phyloP scores from a whole-genome alignment of 2,888 invertebrate genomes.

The Isoperla grammatica region DNA sequence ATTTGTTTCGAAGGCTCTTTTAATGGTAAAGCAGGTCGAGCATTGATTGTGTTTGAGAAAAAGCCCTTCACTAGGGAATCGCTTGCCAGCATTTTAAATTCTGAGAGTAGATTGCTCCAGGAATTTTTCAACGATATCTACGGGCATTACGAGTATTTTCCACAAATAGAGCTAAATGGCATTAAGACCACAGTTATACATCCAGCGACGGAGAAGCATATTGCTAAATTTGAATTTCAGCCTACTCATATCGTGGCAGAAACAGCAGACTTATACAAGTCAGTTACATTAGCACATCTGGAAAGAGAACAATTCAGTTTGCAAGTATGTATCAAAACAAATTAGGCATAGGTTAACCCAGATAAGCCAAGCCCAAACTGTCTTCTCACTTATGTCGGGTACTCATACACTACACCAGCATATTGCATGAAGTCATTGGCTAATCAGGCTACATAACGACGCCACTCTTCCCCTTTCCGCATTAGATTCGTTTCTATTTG shows the following conservation, averaged over 20 bases:
- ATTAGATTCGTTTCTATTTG: too few relatives aligned
- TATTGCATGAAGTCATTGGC: too few relatives aligned
- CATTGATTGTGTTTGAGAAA: constrained; percentile 75
- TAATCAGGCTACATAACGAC: too few relatives aligned
- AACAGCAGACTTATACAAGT: constrained; percentile 73
- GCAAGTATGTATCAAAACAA: constrained; percentile 62
- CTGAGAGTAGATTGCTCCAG: constrained; percentile 54
- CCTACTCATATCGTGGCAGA: constrained; percentile 73
- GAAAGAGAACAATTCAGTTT: constrained; percentile 67
- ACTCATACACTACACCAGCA: too few relatives aligned
- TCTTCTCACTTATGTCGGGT: too few relatives aligned
- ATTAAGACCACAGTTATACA: constrained; percentile 85
- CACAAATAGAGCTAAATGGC: constrained; percentile 56
- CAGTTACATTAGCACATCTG: constrained; percentile 72
- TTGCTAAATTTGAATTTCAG: constrained; percentile 76
- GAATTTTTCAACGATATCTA: constrained; percentile 80
- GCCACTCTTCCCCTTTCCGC: too few relatives aligned
- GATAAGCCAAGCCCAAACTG: too few relatives aligned
- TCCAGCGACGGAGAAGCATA: constrained; percentile 90
- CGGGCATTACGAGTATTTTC: constrained; percentile 70
- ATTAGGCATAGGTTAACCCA: too few relatives aligned
- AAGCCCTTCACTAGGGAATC: constrained; percentile 66
- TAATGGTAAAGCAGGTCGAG: constrained; percentile 51
- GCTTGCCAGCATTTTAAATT: constrained; percentile 50
- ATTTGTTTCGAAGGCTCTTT: constrained; percentile 67